A percentile compares a stretch with the other conserved stretches of the same genome.
Evolutionary conservation across 1,140 invertebrate species (phyloP).

Genomic region (Dendrolimus kikuchii): DNA sequence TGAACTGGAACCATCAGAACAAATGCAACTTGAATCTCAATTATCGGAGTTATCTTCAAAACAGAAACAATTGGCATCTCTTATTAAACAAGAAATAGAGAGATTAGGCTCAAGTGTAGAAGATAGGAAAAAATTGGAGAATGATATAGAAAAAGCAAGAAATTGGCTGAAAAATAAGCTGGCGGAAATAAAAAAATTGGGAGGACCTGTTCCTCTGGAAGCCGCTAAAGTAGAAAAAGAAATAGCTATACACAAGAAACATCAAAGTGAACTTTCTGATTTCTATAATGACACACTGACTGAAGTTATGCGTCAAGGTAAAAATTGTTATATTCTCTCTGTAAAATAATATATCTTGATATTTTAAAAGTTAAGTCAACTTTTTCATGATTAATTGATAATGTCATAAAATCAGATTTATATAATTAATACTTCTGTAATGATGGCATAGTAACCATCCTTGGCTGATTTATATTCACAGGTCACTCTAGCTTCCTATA

Average conservation of each 20-base stretch:
- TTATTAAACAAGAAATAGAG: conserved; percentile 83
- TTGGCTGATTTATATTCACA: too few species aligned
- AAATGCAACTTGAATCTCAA: conserved; percentile 79
- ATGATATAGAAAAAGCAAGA: conserved; percentile 82
- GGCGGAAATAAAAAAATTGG: conserved; percentile 82
- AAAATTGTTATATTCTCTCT: too few species aligned
- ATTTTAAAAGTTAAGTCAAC: too few species aligned
- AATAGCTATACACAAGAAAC: conserved; percentile 80
- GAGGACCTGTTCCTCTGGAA: conserved; percentile 82
- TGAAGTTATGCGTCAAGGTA: conserved; percentile 82
- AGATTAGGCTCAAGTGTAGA: conserved; percentile 78
- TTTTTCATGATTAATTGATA: too few species aligned
- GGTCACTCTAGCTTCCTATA: too few species aligned
- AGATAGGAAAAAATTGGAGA: conserved; percentile 83
- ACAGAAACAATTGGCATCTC: conserved; percentile 80
- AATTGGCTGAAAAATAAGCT: conserved; percentile 85
- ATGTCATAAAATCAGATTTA: too few species aligned
- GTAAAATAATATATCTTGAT: too few species aligned
- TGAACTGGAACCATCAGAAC: conserved; percentile 87
- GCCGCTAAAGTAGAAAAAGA: conserved; percentile 84
- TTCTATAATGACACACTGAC: conserved; percentile 84
- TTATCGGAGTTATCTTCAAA: conserved; percentile 78
- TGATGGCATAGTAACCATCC: too few species aligned
- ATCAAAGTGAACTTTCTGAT: conserved; percentile 83
- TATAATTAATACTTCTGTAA: too few species aligned